phyloP scores from a whole-genome alignment of 2,113 vertebrate species.

The Triplophysa siluroides region DNA sequence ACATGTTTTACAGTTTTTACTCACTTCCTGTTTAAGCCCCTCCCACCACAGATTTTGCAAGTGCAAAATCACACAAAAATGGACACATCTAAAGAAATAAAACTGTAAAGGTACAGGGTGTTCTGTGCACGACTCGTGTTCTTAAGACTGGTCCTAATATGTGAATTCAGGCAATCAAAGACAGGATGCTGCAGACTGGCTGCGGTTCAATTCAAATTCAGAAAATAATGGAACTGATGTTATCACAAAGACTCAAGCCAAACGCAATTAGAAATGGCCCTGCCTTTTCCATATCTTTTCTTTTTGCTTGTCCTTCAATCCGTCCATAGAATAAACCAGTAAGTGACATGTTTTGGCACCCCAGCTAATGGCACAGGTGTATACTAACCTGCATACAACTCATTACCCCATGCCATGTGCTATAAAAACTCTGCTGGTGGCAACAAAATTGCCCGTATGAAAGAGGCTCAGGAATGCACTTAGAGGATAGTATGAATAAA shows the following conservation, averaged over 20 bases:
- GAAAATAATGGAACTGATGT: conserved; percentile 27
- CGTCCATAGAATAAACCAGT: neutral
- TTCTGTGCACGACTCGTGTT: neutral
- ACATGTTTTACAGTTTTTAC: no score
- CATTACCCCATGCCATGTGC: neutral
- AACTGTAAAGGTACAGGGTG: neutral
- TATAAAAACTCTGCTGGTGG: conserved; percentile 20
- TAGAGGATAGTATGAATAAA: conserved; percentile 16
- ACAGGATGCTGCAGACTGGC: neutral
- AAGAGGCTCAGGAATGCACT: neutral
- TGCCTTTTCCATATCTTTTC: conserved; percentile 5
- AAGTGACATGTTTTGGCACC: neutral
- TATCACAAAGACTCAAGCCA: conserved; percentile 10
- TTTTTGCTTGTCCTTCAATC: neutral
- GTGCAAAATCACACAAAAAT: no score
- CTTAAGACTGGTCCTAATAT: neutral
- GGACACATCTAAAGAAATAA: neutral
- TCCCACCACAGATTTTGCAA: no score
- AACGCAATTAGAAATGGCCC: conserved; percentile 29
- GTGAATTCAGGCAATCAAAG: neutral
- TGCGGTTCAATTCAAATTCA: conserved; percentile 15
- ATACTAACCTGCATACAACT: conserved; percentile 11
- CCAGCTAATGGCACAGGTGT: neutral
- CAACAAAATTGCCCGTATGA: conserved; percentile 18
- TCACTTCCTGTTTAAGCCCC: no score